These are phyloP conservation scores for Onychostruthus taczanowskii DNA, from an alignment of 2,113 vertebrate genomes.

Conservation along the genomic window DNA sequence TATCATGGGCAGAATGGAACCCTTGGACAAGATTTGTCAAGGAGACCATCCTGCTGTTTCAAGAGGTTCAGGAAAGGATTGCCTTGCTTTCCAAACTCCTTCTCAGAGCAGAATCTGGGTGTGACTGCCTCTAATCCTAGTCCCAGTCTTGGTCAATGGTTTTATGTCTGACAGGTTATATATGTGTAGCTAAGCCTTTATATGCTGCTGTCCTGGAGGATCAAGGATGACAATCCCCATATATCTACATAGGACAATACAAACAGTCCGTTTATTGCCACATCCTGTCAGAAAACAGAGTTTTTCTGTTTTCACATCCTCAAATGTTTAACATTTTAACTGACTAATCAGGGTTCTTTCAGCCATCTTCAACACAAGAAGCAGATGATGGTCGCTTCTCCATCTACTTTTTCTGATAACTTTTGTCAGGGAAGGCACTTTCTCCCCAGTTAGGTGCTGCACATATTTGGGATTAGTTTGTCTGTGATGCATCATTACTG, in stretches of 20 bases:
- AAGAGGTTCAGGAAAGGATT: not conserved
- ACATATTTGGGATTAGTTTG: not conserved
- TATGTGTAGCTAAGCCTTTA: not conserved
- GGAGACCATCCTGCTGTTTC: not conserved
- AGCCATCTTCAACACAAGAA: not conserved
- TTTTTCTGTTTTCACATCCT: not conserved
- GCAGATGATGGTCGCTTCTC: not conserved
- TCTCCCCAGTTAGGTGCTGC: not conserved
- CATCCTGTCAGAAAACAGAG: not conserved
- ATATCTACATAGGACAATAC: not conserved
- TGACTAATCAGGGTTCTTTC: not conserved
- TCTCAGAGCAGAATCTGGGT: not conserved
- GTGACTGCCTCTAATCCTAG: not conserved
- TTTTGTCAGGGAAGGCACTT: not conserved
- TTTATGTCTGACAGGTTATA: not conserved
- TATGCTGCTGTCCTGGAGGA: not conserved
- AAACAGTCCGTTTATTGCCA: not conserved
- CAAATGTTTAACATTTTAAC: not conserved
- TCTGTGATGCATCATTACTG: not conserved
- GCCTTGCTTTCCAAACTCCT: not conserved
- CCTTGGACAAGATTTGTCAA: not conserved
- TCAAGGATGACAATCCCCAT: not conserved
- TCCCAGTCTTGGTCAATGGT: not conserved
- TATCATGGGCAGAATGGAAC: not conserved
- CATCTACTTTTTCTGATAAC: not conserved